These are phyloP conservation scores for Paelopatides confundens DNA, from an alignment of 53 echinoderm and acorn worm genomes.

Conservation along the genomic window DNA sequence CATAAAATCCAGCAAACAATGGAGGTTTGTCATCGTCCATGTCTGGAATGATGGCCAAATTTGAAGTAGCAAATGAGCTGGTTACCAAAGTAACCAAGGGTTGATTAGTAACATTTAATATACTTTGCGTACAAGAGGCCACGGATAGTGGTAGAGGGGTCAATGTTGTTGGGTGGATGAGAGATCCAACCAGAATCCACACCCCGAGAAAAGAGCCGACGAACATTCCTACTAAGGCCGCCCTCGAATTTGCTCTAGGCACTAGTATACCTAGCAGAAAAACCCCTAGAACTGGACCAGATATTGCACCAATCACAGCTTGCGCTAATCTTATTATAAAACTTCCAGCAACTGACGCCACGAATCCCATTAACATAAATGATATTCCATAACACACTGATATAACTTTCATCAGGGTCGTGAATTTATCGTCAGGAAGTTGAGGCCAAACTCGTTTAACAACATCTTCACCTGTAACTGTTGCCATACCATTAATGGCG, in stretches of 20 bases:
- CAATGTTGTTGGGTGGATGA: no score
- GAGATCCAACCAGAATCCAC: not conserved
- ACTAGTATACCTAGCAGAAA: conserved; percentile 3
- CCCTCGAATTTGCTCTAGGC: not conserved
- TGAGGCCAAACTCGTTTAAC: conserved; percentile 3
- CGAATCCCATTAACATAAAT: not conserved
- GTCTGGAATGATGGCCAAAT: no score
- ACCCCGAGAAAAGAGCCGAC: not conserved
- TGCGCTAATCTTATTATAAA: not conserved
- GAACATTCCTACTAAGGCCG: not conserved
- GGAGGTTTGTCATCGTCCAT: no score
- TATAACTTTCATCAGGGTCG: not conserved
- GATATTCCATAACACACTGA: not conserved
- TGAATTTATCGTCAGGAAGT: not conserved
- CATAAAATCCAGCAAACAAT: no score
- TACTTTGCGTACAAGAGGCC: no score
- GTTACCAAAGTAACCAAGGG: no score
- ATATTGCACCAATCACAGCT: not conserved
- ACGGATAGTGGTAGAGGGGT: no score
- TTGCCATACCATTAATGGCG: conserved; percentile 9
- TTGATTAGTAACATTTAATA: no score
- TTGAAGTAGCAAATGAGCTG: no score
- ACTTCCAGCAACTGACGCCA: not conserved
- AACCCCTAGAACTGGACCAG: not conserved
- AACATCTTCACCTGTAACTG: not conserved